These are phyloP conservation scores for Nemapogon koenigi DNA, from an alignment of 2,888 invertebrate genomes.

Conservation along the genomic window DNA sequence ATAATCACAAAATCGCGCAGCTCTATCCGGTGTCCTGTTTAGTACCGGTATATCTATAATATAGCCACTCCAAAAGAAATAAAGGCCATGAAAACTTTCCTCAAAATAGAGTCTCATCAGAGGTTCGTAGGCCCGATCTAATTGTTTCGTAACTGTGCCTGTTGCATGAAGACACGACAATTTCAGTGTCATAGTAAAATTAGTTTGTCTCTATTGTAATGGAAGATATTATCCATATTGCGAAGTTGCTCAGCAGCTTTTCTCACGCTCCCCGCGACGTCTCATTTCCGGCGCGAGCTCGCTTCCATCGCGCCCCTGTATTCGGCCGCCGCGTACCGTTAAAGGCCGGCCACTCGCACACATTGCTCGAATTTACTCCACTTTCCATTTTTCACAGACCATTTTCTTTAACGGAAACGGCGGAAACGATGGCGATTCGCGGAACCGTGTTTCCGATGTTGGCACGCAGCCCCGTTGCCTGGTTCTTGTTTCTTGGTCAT, in stretches of 20 bases:
- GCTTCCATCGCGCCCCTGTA: constrained; percentile 25
- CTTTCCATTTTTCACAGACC: constrained; percentile 59
- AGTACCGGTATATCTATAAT: too few species aligned
- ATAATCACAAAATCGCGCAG: too few species aligned
- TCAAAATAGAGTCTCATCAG: too few species aligned
- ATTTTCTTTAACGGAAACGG: constrained; percentile 39
- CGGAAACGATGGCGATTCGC: constrained; percentile 30
- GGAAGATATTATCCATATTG: constrained; percentile 33
- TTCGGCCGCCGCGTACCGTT: constrained; percentile 36
- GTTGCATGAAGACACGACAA: too few species aligned
- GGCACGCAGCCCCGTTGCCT: constrained; percentile 24
- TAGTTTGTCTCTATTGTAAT: constrained; percentile 41
- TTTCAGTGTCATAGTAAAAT: too few species aligned
- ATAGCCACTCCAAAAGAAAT: too few species aligned
- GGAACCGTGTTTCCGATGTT: constrained; percentile 39
- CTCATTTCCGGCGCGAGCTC: constrained; percentile 29
- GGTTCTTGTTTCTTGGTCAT: too few species aligned
- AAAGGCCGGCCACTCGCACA: constrained; percentile 41
- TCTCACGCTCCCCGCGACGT: constrained; percentile 37
- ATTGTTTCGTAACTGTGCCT: too few species aligned
- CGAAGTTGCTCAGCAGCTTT: constrained; percentile 25
- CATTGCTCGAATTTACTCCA: constrained; percentile 55
- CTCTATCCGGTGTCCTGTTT: too few species aligned
- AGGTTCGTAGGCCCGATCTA: too few species aligned
- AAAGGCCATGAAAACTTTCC: too few species aligned